phyloP scores from a whole-genome alignment of 2,888 invertebrate genomes.

The Caenorhabditis drosophilae region DNA sequence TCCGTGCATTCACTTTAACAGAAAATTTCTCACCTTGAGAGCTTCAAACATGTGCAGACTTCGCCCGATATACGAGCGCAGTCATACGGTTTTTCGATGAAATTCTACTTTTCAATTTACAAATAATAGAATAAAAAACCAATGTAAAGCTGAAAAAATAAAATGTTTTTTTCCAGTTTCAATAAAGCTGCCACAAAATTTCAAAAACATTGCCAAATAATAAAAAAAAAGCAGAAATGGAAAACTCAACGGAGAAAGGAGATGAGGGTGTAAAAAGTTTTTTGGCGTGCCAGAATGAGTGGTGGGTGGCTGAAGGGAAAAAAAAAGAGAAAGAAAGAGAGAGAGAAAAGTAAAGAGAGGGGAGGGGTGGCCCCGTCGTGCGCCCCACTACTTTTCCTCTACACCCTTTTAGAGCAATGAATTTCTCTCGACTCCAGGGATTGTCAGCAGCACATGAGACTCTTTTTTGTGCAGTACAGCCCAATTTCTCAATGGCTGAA shows the following conservation, averaged over 20 bases:
- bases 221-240: not conserved
- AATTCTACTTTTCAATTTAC: not conserved
- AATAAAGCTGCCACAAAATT: not conserved
- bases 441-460: not conserved
- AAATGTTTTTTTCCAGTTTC: not conserved
- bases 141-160: not conserved
- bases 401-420: not conserved
- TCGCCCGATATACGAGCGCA: constrained; percentile 38
- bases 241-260: not conserved
- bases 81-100: constrained; percentile 23
- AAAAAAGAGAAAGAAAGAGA: not conserved
- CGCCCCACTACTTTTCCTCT: no score
- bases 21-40: constrained; percentile 38
- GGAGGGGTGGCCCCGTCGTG: not conserved
- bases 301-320: not conserved
- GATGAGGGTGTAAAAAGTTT: not conserved
- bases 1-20: no score
- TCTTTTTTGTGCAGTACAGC: no score
- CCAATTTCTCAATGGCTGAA: not conserved
- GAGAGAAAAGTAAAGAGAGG: not conserved
- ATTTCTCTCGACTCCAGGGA: not conserved
- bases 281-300: no score
- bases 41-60: constrained; percentile 54
- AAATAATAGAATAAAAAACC: not conserved
- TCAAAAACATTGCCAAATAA: not conserved